Percentiles rank a stretch among this genome's conserved stretches.
Conservation (phyloP, 2,888 invertebrate genomes). For the Pseudanteris insignis region DNA sequence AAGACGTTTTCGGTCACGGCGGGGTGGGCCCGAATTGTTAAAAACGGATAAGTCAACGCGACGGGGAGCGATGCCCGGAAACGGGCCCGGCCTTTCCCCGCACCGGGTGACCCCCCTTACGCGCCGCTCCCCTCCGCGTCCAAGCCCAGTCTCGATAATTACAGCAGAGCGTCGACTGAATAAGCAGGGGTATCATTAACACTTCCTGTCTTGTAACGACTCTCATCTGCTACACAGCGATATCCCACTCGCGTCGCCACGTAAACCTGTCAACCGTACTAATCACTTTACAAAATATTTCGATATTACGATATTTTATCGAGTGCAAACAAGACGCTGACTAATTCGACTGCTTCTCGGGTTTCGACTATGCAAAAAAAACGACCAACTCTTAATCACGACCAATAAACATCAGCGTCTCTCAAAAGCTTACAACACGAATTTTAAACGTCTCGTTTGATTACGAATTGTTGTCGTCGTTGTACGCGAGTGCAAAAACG, state of each 20-base stretch:
- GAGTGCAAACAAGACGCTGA: no score
- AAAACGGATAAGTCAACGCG: conserved; percentile 50
- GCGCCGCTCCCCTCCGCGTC: no score
- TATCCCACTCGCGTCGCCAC: conserved; percentile 55
- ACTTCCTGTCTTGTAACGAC: conserved; percentile 65
- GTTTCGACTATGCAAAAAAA: no score
- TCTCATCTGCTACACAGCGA: conserved; percentile 61
- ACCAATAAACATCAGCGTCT: no score
- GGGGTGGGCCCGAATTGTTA: conserved; percentile 44
- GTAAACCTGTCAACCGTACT: conserved; percentile 60
- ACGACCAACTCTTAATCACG: no score
- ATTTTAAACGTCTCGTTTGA: no score
- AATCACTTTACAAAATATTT: conserved; percentile 51
- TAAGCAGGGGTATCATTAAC: conserved; percentile 66
- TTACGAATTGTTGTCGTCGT: no score
- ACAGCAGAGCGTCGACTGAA: conserved; percentile 63
- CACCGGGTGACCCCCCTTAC: conserved; percentile 41
- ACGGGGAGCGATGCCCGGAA: conserved; percentile 44
- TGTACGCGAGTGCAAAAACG: no score
- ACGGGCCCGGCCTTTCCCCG: conserved; percentile 48
- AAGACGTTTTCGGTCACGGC: conserved; percentile 3
- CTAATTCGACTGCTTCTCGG: not conserved
- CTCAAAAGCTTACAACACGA: no score
- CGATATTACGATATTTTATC: conserved; percentile 12
- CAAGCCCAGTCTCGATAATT: conserved; percentile 60